phyloP scores from a whole-genome alignment of 2,113 vertebrate species.

The Actenoides hombroni region DNA sequence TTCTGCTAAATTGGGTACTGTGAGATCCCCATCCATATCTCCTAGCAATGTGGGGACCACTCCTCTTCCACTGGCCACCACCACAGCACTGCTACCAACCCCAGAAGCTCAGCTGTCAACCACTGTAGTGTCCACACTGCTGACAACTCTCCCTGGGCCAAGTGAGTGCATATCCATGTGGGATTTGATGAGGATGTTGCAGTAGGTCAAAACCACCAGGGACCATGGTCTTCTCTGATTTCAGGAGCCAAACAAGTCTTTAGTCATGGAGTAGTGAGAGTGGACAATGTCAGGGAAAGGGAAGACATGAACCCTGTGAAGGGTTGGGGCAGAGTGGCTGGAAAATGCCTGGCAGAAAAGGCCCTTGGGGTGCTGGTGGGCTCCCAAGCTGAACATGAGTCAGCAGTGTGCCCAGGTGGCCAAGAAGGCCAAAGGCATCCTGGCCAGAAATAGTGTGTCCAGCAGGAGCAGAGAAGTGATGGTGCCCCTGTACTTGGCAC shows the following conservation, averaged over 20 bases:
- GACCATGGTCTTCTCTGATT: not conserved
- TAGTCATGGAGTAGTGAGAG: not conserved
- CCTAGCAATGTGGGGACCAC: not conserved
- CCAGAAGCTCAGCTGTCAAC: not conserved
- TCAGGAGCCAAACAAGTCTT: not conserved
- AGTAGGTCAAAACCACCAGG: not conserved
- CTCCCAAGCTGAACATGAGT: too few species aligned
- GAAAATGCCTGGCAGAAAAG: too few species aligned
- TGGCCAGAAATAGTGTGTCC: too few species aligned
- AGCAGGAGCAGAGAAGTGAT: too few species aligned
- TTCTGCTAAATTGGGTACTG: fast-evolving
- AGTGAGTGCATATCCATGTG: constrained; percentile 9
- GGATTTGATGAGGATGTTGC: not conserved
- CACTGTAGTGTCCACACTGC: fast-evolving
- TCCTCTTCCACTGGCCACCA: not conserved
- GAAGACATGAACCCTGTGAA: not conserved
- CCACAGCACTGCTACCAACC: not conserved
- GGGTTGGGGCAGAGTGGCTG: too few species aligned
- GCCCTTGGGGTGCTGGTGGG: too few species aligned
- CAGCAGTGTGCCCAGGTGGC: too few species aligned
- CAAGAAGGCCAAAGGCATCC: too few species aligned
- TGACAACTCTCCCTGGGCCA: not conserved
- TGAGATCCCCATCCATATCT: fast-evolving
- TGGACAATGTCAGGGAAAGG: not conserved
- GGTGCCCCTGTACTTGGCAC: too few species aligned